phyloP scores from a whole-genome alignment of 2,888 invertebrate genomes.

The Meliscaeva auricollis region DNA sequence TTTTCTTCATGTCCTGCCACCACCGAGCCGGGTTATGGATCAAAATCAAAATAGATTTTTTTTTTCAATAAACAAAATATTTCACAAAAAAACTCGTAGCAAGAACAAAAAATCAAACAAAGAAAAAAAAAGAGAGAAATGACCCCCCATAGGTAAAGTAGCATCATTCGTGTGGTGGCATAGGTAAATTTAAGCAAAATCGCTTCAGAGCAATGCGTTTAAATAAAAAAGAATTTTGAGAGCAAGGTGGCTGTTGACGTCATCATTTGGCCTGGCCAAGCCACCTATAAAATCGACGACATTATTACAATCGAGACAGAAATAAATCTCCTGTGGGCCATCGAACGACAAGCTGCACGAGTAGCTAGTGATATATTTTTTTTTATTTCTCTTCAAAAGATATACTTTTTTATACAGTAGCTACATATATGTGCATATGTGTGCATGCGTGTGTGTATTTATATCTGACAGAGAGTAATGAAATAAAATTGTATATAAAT shows the following conservation, averaged over 20 bases:
- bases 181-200: conserved; percentile 41
- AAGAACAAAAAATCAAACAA: conserved; percentile 21
- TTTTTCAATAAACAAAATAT: conserved; percentile 67
- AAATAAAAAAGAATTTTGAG: conserved; percentile 58
- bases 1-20: not conserved
- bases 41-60: conserved; percentile 66
- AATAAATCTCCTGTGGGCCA: conserved; percentile 73
- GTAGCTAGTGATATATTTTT: conserved; percentile 14
- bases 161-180: conserved; percentile 16
- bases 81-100: conserved; percentile 15
- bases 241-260: conserved; percentile 81
- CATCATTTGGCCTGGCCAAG: conserved; percentile 76
- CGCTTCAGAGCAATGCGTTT: conserved; percentile 39
- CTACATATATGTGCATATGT: not conserved
- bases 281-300: conserved; percentile 67
- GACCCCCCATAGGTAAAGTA: conserved; percentile 3
- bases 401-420: not conserved
- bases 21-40: not conserved
- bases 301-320: conserved; percentile 72
- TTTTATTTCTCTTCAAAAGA: conserved; percentile 1
- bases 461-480: conserved; percentile 34
- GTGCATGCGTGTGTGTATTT: not conserved
- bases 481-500: conserved; percentile 40
- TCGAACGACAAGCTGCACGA: conserved; percentile 62
- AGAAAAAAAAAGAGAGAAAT: conserved; percentile 14